A percentile compares a stretch with the other conserved stretches of the same genome.
Evolutionary conservation across 2,888 invertebrate species (phyloP).

Genomic region (Leptopilina drosophilae): DNA sequence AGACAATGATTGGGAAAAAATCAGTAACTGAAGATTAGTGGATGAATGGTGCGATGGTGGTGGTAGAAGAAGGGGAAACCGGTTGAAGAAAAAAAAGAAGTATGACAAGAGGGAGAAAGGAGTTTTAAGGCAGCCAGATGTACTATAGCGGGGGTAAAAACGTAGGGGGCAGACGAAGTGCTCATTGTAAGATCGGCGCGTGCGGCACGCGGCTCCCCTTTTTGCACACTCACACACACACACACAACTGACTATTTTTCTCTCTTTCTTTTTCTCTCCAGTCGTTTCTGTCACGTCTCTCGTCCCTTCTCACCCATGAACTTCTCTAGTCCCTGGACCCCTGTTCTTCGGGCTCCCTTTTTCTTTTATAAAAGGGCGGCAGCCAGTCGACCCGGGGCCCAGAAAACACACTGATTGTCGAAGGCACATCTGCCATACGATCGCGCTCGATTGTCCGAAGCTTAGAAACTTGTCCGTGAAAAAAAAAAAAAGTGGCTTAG

Average conservation of each 20-base stretch:
- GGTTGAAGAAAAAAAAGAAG: conserved; percentile 53
- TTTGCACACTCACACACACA: conserved; percentile 48
- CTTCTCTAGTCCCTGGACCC: conserved; percentile 54
- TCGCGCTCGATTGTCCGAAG: conserved; percentile 74
- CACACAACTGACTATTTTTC: conserved; percentile 44
- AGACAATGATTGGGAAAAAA: too few species aligned
- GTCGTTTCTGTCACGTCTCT: conserved; percentile 53
- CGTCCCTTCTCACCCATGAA: conserved; percentile 55
- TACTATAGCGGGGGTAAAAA: conserved; percentile 58
- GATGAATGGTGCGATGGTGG: neutral
- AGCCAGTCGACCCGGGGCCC: conserved; percentile 60
- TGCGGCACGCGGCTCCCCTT: conserved; percentile 74
- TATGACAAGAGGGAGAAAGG: conserved; percentile 43
- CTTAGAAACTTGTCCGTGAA: conserved; percentile 71
- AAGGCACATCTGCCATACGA: conserved; percentile 75
- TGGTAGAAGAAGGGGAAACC: conserved; percentile 10
- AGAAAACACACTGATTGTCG: conserved; percentile 71
- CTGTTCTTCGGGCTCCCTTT: conserved; percentile 69
- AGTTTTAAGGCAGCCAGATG: conserved; percentile 73
- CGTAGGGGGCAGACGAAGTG: conserved; percentile 71
- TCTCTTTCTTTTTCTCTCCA: conserved; percentile 55
- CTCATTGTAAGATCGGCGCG: conserved; percentile 76
- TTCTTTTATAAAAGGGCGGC: conserved; percentile 67
- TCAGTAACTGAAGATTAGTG: conserved; percentile 47
- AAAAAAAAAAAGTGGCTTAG: conserved; percentile 69